Percentiles rank a stretch among this genome's conserved stretches.
Conservation (phyloP, 2,113 vertebrate species). For the Hypomesus transpacificus region DNA sequence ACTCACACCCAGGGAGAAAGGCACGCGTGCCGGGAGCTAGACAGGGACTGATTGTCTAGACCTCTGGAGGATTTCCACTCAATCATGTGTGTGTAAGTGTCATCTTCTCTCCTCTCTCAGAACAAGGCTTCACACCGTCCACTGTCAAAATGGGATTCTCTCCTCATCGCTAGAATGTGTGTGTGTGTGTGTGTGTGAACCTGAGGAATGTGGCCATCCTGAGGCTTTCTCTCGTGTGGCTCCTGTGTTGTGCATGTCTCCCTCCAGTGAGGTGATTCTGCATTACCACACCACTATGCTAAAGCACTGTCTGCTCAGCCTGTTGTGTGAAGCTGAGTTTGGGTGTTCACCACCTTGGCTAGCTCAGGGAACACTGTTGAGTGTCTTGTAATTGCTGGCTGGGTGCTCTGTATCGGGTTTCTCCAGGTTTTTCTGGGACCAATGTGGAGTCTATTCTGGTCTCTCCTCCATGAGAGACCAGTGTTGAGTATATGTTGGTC, state of each 20-base stretch:
- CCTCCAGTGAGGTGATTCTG: no score
- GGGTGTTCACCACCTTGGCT: background rate
- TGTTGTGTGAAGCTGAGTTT: background rate
- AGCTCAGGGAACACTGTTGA: background rate
- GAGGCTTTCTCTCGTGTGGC: no score
- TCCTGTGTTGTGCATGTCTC: no score
- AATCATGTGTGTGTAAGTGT: constrained; percentile 66
- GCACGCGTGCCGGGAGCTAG: constrained; percentile 1
- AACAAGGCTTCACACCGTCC: constrained; percentile 24
- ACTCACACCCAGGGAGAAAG: constrained; percentile 23
- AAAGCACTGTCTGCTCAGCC: background rate
- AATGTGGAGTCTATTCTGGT: no score
- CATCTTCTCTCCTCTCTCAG: constrained; percentile 23
- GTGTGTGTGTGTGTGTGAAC: background rate
- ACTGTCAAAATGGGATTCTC: background rate
- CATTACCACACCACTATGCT: no score
- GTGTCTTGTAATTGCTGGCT: no score
- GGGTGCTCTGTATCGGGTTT: background rate
- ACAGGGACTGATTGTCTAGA: constrained; percentile 44
- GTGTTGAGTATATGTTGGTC: no score
- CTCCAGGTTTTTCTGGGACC: no score
- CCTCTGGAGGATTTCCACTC: constrained; percentile 47
- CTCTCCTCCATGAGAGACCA: no score
- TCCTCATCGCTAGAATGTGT: background rate
- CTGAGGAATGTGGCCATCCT: no score